These are phyloP conservation scores for Callithrix jacchus DNA, from an alignment of 2,113 vertebrate species.

Conservation along the genomic window DNA sequence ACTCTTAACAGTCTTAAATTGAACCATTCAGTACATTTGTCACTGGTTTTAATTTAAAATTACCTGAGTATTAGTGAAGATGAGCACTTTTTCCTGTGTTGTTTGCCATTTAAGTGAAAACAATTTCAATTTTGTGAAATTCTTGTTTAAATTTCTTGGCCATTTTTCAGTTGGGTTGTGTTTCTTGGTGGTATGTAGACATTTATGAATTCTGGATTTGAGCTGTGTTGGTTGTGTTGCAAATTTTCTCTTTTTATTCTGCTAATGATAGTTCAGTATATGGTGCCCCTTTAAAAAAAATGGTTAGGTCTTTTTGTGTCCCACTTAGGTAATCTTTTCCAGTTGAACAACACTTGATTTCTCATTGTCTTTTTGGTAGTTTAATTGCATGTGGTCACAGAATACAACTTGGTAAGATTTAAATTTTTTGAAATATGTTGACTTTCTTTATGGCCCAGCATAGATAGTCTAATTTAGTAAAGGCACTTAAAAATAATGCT, in stretches of 20 bases:
- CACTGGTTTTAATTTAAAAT: constrained; percentile 6
- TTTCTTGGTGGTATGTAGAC: neutral
- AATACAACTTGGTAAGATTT: neutral
- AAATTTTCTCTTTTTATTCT: neutral
- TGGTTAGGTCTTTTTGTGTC: neutral
- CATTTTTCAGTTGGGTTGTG: neutral
- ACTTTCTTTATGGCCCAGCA: neutral
- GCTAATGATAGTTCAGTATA: neutral
- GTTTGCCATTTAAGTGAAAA: neutral
- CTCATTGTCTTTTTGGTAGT: neutral
- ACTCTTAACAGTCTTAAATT: neutral
- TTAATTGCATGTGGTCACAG: neutral
- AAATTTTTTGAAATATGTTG: neutral
- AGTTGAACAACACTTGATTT: neutral
- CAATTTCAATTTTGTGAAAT: neutral
- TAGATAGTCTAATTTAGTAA: neutral
- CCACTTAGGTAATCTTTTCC: neutral
- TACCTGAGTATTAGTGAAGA: neutral
- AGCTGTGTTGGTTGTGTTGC: neutral
- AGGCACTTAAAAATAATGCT: neutral
- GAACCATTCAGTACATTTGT: neutral
- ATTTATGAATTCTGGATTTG: neutral
- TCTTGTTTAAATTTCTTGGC: neutral
- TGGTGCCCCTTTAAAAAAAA: neutral
- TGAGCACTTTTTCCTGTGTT: neutral